A percentile compares a stretch with the other conserved stretches of the same genome.
Evolutionary conservation across 2,797 vertebrate genomes (phyloP).

Genomic region (Poeciliopsis infans): DNA sequence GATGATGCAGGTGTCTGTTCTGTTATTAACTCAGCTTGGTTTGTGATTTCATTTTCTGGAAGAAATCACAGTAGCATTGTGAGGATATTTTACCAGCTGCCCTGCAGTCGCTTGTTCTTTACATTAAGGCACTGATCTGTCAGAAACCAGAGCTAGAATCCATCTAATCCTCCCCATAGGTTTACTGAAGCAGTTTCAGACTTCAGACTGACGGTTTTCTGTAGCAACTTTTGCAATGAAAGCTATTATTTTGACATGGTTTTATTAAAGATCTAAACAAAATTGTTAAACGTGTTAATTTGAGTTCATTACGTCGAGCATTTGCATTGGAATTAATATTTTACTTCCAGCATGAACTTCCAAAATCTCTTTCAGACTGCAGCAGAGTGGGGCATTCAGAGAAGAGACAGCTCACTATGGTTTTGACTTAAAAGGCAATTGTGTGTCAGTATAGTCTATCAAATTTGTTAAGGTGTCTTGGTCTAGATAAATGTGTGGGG

Average conservation of each 20-base stretch:
- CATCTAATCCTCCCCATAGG: background rate
- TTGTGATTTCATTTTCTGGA: background rate
- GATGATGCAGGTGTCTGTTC: background rate
- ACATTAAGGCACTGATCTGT: background rate
- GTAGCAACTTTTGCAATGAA: background rate
- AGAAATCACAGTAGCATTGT: background rate
- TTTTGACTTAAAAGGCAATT: slow-evolving; percentile 4
- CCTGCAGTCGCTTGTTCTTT: background rate
- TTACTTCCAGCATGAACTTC: background rate
- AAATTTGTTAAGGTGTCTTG: slow-evolving; percentile 1
- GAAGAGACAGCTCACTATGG: background rate
- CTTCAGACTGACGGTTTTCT: background rate
- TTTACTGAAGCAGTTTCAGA: background rate
- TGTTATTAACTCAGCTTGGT: background rate
- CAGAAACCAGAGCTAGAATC: background rate
- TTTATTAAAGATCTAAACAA: background rate
- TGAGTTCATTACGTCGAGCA: background rate
- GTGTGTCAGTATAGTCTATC: background rate
- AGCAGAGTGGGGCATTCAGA: background rate
- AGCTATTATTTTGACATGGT: background rate
- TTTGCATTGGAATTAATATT: background rate
- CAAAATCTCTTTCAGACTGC: background rate
- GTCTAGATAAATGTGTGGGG: slow-evolving; percentile 14
- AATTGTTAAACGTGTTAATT: background rate
- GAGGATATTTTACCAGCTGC: background rate